Base-by-base conservation (phyloP, 2,797 vertebrate genomes). In the Thalassophryne amazonica region DNA sequence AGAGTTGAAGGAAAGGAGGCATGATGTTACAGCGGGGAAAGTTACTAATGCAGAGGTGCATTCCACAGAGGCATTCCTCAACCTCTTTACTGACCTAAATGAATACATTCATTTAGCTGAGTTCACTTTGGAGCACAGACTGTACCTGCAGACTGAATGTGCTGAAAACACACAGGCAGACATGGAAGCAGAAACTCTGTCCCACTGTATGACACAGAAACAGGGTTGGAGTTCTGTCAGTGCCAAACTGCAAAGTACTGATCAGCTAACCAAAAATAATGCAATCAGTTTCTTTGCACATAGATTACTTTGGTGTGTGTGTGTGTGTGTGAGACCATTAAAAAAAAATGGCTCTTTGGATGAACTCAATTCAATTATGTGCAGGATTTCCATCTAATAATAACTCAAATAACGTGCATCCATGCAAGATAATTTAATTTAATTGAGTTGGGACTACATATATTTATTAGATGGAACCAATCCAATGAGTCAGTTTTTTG, bases 41-140 rank as follows among this genome's bases (percentile, higher is more conserved):
- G 57, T 43, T 34, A 47, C 51, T n/a, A n/a, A n/a, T 51, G 35
- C 73, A 62, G 55, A 12, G 47, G 21, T 65, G 37, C 32, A 35
- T 47, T 30, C 30, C 23, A 24, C 25, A 49, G 53, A 15, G 34
- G 68, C 45, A 62, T 46, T 28, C 12, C 40, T 16, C 17, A 16
- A 27, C 18, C 12, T 47, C 13, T 17, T 50, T 52, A 38, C 67
- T 63, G 34, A n/a, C 61, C 42, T 25, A 65, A 37, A 63, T 71
- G 22, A 67, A 25, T 23, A 58, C 47, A 67, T 73, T 85, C 80
- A 76, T n/a, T 83, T 81, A 80, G 78, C 69, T 77, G 49, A 49
- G 36, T 68, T 51, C 58, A 37, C 60, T 71, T 77, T 67, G 49
- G 39, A 63, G 41, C 47, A 36, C 30, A 23, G 11, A 14, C 28